A percentile compares a stretch with the other conserved stretches of the same genome.
These are phyloP conservation scores for Jordanella pulchra DNA, from an alignment of 2,797 vertebrate genomes.

Conservation along the genomic window DNA sequence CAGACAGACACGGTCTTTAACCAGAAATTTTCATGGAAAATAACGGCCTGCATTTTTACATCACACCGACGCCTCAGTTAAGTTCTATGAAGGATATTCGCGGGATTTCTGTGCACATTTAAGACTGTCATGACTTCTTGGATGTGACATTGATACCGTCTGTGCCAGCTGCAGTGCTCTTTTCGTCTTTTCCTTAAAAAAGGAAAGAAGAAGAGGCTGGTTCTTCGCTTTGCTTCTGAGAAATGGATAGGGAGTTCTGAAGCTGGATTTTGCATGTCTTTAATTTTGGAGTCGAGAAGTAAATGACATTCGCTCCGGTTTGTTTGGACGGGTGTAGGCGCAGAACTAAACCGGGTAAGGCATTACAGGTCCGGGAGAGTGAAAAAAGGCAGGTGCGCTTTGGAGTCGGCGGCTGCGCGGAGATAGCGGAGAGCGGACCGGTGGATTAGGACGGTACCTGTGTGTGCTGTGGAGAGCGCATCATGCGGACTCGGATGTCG, in stretches of 20 bases:
- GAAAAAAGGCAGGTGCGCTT: conserved; percentile 71
- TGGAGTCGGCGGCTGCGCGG: conserved; percentile 72
- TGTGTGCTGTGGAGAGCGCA: conserved; percentile 73
- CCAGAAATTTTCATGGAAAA: conserved; percentile 46
- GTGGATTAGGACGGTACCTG: conserved; percentile 75
- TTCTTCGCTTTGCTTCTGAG: conserved; percentile 29
- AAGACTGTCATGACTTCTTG: conserved; percentile 65
- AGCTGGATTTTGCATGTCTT: conserved; percentile 31
- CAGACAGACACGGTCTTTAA: conserved; percentile 24
- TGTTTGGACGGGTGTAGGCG: conserved; percentile 37
- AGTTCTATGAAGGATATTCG: conserved; percentile 45
- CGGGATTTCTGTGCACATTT: conserved; percentile 47
- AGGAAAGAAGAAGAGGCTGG: conserved; percentile 18
- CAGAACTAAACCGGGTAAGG: conserved; percentile 58
- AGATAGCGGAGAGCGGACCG: conserved; percentile 61
- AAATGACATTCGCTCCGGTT: conserved; percentile 61
- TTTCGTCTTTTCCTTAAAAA: conserved; percentile 66
- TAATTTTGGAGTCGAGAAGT: conserved; percentile 59
- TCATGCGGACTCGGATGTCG: conserved; percentile 80
- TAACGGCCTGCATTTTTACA: conserved; percentile 31
- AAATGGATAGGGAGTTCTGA: conserved; percentile 51
- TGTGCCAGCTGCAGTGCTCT: conserved; percentile 60
- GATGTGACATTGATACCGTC: conserved; percentile 62
- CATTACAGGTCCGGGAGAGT: conserved; percentile 64
- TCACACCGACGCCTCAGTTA: conserved; percentile 40